These are phyloP conservation scores for Leucania comma DNA, from an alignment of 2,888 invertebrate genomes.

Conservation along the genomic window DNA sequence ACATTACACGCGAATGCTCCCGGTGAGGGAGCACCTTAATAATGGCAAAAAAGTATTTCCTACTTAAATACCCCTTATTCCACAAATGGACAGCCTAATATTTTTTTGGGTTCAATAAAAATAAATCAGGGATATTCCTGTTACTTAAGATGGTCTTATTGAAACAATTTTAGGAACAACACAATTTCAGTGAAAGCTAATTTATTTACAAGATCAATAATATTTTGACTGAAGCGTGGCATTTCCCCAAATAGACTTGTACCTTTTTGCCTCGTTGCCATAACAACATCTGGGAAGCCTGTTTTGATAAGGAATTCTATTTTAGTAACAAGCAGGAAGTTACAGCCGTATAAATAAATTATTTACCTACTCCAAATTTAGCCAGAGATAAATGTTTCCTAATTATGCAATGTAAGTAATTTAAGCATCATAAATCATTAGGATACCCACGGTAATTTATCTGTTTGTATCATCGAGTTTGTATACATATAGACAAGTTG, in stretches of 20 bases:
- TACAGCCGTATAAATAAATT: background rate
- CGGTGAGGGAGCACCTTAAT: no score
- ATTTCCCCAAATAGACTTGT: background rate
- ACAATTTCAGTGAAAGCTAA: background rate
- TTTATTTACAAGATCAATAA: background rate
- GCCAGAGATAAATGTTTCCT: background rate
- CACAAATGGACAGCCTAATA: no score
- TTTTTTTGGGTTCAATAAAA: no score
- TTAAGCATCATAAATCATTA: constrained; percentile 28
- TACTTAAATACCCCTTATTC: no score
- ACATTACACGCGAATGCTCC: no score
- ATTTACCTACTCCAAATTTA: constrained; percentile 1
- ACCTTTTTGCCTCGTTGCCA: background rate
- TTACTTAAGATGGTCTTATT: no score
- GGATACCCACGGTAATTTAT: background rate
- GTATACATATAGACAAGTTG: background rate
- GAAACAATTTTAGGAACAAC: background rate
- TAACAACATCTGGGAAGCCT: background rate
- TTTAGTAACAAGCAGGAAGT: background rate
- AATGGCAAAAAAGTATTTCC: no score
- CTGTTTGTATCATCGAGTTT: no score
- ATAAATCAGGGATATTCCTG: no score
- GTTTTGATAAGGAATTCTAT: background rate
- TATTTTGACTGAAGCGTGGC: background rate
- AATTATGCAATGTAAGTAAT: constrained; percentile 8